phyloP scores from a whole-genome alignment of 2,888 invertebrate species.

The Rhagophthalmus giganteus region DNA sequence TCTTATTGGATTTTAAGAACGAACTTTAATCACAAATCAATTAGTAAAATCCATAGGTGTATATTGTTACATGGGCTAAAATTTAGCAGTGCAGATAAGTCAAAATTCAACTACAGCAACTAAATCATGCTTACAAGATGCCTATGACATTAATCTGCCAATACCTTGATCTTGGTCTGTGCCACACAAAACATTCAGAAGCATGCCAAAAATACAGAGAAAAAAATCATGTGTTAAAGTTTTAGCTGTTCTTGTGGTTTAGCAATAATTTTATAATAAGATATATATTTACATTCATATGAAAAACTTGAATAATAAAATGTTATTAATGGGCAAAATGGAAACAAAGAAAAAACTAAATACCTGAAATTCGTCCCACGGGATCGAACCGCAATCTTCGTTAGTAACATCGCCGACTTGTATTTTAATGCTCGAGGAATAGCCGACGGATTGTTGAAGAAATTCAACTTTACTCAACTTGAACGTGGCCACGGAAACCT shows the following conservation, averaged over 20 bases:
- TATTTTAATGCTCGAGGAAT: constrained; percentile 67
- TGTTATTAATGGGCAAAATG: constrained; percentile 12
- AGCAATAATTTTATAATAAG: constrained; percentile 24
- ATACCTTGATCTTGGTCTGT: constrained; percentile 70
- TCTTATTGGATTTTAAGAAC: background rate
- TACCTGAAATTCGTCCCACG: constrained; percentile 95
- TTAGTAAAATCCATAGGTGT: too few species aligned
- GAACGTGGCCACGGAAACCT: constrained; percentile 63
- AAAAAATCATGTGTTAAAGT: constrained; percentile 41
- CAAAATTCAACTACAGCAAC: constrained; percentile 8
- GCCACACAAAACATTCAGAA: constrained; percentile 75
- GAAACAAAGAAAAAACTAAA: constrained; percentile 23
- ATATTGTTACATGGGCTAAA: too few species aligned
- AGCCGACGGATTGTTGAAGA: constrained; percentile 70
- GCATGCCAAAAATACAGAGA: constrained; percentile 64
- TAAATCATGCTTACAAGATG: constrained; percentile 43
- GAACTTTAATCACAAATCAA: too few species aligned
- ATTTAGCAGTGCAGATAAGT: background rate
- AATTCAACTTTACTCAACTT: constrained; percentile 77
- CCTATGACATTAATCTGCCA: constrained; percentile 56
- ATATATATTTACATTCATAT: constrained; percentile 27
- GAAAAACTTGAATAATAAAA: constrained; percentile 20
- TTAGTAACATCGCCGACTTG: constrained; percentile 72
- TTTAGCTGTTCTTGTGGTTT: constrained; percentile 19
- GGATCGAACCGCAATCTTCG: constrained; percentile 85